phyloP scores from a whole-genome alignment of 2,888 invertebrate species.

The Cistogaster globosa region DNA sequence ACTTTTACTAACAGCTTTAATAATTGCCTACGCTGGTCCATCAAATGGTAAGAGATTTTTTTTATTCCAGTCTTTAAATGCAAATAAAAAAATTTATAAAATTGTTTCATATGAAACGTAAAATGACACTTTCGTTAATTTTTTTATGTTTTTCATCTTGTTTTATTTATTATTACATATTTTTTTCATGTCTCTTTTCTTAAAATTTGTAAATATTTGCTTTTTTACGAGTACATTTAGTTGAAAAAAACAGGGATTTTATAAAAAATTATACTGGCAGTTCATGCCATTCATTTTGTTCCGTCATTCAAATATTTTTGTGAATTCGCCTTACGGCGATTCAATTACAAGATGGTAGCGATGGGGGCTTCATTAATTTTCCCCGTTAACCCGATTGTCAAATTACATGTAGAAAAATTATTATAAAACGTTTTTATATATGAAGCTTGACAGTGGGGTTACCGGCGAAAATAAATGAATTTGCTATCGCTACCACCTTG shows the following conservation, averaged over 20 bases:
- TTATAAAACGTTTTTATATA: too few relatives aligned
- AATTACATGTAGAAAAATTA: too few relatives aligned
- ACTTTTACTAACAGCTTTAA: constrained; percentile 91
- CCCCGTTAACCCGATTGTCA: too few relatives aligned
- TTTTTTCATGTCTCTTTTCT: constrained; percentile 2
- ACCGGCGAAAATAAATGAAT: too few relatives aligned
- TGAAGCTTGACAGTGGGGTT: too few relatives aligned
- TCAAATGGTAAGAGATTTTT: constrained; percentile 87
- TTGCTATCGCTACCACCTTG: too few relatives aligned
- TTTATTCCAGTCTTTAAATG: constrained; percentile 70
- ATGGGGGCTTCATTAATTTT: too few relatives aligned
- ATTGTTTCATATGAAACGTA: constrained; percentile 15
- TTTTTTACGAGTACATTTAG: neutral
- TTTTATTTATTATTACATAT: constrained; percentile 8
- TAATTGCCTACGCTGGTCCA: constrained; percentile 95
- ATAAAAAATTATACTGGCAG: neutral
- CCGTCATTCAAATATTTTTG: too few relatives aligned
- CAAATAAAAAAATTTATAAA: constrained; percentile 5
- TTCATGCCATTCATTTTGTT: too few relatives aligned
- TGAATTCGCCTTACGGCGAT: too few relatives aligned
- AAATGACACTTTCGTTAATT: constrained; percentile 4
- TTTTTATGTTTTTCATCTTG: constrained; percentile 23
- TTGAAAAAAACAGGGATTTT: neutral
- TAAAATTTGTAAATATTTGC: constrained; percentile 12
- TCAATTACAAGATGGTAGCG: too few relatives aligned